Evolutionary conservation across 2,797 vertebrate genomes (phyloP).

Genomic region (Monodelphis domestica): DNA sequence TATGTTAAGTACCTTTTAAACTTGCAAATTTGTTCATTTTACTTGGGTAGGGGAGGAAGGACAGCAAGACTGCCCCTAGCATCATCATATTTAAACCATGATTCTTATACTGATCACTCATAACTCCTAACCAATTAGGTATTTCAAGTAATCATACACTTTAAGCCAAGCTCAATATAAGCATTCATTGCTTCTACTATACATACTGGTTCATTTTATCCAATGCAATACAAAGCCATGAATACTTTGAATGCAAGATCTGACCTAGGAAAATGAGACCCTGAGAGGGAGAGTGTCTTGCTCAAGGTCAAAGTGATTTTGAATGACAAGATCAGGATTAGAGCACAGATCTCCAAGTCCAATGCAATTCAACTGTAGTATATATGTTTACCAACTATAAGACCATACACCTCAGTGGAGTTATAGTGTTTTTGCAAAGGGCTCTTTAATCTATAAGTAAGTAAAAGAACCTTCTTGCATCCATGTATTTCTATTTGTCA

Average conservation of each 20-base stretch:
- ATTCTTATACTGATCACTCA: background rate
- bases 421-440: background rate
- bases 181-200: background rate
- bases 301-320: background rate
- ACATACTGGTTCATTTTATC: background rate
- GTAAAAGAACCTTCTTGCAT: background rate
- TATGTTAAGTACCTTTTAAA: background rate
- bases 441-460: background rate
- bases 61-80: background rate
- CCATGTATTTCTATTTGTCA: background rate
- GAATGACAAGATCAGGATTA: background rate
- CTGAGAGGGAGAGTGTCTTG: background rate
- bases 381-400: background rate
- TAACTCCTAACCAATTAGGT: background rate
- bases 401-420: background rate
- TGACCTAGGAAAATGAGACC: background rate
- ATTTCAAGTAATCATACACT: background rate
- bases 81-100: background rate
- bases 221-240: background rate
- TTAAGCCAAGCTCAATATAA: background rate
- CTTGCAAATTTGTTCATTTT: background rate
- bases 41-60: background rate
- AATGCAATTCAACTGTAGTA: background rate
- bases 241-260: background rate
- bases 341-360: background rate